Base-by-base conservation (phyloP, 2,888 invertebrate species). In the Melanostoma mellinum region DNA sequence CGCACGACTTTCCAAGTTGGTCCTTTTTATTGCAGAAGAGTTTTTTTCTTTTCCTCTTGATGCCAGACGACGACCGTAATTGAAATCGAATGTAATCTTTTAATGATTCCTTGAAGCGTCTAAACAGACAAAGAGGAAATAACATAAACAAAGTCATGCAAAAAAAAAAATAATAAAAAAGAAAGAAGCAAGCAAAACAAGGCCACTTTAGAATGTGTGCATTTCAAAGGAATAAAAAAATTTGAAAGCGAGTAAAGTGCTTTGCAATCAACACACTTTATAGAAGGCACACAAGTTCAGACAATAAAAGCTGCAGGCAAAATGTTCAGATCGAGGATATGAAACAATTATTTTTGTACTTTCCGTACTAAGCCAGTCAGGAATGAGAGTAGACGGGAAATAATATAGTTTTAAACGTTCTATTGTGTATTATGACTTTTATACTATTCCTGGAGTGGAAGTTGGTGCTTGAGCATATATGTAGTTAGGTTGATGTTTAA, bases 301-400 rank as follows among this genome's bases (percentile, higher is more conserved):
- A 78, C 74, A 55, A 5, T 42, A 58, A 72, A 30, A 65, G 55
- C 78, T 78, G 53, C 52, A 69, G 74, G 79, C 84, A 79, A 78
- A 71, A 71, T 82, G 69, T 69, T 69, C 69, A 78, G 74, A 69
- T 78, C 74, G 69, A 78, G 69, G 65, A 74, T 69, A 78, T 82
- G 68, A 78, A 82, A 78, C 78, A 82, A 82, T 82, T 78, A 78
- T 78, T 69, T 65, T 69, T 69, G 74, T 82, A 52, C 63, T 63
- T 63, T 77, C 36, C 63, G 48, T 33, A 53, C 9, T 40, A 40
- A 48, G 55, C 56, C 36, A 61, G 48, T 53, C 60, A 61, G 42
- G 58, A 48, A 50, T 50, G 42, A 36, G 36, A 76, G 61, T 61
- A 67, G 72, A n/a, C 72, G 68, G 77, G 72, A 73, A 77, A 77